phyloP scores from a whole-genome alignment of 2,888 invertebrate genomes.

The Dendrolimus pini region DNA sequence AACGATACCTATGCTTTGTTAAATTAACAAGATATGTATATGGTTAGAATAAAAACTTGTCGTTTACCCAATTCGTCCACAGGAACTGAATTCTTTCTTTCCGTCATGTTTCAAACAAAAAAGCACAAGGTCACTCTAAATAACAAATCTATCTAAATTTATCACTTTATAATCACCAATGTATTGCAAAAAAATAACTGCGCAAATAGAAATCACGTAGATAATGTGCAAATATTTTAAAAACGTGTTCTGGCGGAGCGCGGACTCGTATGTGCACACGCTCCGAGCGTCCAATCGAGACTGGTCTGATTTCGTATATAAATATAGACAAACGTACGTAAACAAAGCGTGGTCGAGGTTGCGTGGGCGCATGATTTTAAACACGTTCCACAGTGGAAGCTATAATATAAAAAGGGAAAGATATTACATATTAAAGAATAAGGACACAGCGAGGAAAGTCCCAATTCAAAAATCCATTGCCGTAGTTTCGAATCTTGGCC shows the following conservation, averaged over 20 bases:
- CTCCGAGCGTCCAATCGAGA: conserved; percentile 34
- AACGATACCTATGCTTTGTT: too few species aligned
- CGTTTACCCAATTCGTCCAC: background rate
- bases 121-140: conserved; percentile 4
- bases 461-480: too few species aligned
- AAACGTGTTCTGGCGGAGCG: background rate
- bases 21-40: background rate
- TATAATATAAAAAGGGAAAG: background rate
- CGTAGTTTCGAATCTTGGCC: too few species aligned
- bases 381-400: background rate
- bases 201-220: conserved; percentile 8
- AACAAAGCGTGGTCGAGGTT: conserved; percentile 18
- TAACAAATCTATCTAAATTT: conserved; percentile 17
- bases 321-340: conserved; percentile 7
- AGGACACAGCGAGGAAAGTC: too few species aligned
- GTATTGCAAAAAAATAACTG: conserved; percentile 9
- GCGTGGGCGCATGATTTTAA: conserved; percentile 13
- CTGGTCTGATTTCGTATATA: conserved; percentile 20
- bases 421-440: too few species aligned
- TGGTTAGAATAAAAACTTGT: too few species aligned
- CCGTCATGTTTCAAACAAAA: background rate
- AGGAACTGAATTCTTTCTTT: background rate
- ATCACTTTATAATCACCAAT: conserved; percentile 11
- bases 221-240: background rate
- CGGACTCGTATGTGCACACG: conserved; percentile 26